Evolutionary conservation across 2,113 vertebrate species (phyloP), one percentile per base, ranked within the genome.

Genomic region (Telmatochromis sp.): DNA sequence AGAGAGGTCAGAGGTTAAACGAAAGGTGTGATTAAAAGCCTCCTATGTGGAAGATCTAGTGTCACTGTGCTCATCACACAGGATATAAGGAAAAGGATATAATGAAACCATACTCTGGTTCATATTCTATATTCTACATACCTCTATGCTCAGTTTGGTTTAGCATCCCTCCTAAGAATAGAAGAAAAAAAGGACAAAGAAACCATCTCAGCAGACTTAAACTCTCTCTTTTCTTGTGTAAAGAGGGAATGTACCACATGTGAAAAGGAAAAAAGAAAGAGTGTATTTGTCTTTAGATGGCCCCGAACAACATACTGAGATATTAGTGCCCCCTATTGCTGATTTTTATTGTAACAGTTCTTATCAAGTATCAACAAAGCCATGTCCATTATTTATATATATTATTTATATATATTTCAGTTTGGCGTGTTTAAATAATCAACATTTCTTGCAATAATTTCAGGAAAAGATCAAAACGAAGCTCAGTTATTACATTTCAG

Each of bases 271-370:
- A 63, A 33, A 28, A 15, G 19, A 84, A 68, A 68, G 5, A 9
- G 65, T 40, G 2, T 1, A 14, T 75, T 33, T 35, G 7, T 86
- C 80, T 81, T 58, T 23, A 81, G 2, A 68, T 19, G 12, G 37
- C 28, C n/a, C 11, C n/a, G 13, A 23, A 15, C 13, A 80, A 57
- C 42, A 58, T 31, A 85, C 17, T 93, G 85, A 84, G 55, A 83
- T 88, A 84, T 91, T 88, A 86, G 89, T 92, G 94, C 94, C 92
- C 86, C 86, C 95, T 93, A 81, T 82, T 89, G 94, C 47, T 85
- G 60, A 19, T 83, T 88, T 78, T 75, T 65, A 33, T 75, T 23
- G 15, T 11, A 82, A 78, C 82, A 54, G 37, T 6, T 63, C 6
- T 90, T 9, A 51, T 81, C 15, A 14, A 47, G 15, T 37, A 19